phyloP scores from a whole-genome alignment of 1,140 invertebrate species.

The Trigoniulus corallinus region DNA sequence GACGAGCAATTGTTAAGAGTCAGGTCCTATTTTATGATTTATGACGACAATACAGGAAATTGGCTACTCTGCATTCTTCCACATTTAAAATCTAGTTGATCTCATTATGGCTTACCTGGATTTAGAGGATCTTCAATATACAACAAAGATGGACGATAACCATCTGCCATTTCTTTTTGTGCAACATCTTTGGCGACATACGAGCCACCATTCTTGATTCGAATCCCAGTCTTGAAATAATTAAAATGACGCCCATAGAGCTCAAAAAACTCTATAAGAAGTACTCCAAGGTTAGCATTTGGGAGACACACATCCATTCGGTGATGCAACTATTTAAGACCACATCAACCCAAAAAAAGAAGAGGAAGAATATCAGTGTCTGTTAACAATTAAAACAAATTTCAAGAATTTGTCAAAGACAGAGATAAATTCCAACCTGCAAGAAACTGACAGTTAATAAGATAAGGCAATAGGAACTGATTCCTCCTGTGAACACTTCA shows the following conservation, averaged over 20 bases:
- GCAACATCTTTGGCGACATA: slow-evolving; percentile 91
- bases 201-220: slow-evolving; percentile 80
- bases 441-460: slow-evolving; percentile 96
- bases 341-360: no score
- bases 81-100: slow-evolving; percentile 9
- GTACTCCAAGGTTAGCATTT: slow-evolving; percentile 69
- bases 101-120: no score
- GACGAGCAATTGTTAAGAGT: no score
- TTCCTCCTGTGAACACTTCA: slow-evolving; percentile 97
- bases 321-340: slow-evolving; percentile 45
- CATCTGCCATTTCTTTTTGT: slow-evolving; percentile 80
- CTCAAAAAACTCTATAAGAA: slow-evolving; percentile 95
- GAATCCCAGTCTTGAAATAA: slow-evolving; percentile 84
- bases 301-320: slow-evolving; percentile 40
- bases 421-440: slow-evolving; percentile 39
- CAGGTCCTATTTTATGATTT: no score
- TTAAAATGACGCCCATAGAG: slow-evolving; percentile 93
- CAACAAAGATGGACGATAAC: slow-evolving; percentile 74
- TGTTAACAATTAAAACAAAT: slow-evolving; percentile 6
- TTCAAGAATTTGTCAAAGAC: background rate
- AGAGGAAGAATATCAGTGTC: no score
- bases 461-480: slow-evolving; percentile 96
- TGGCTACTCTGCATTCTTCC: background rate
- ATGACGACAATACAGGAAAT: no score
- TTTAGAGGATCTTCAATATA: slow-evolving; percentile 97